These are phyloP conservation scores for Gnatocerus cornutus DNA, from an alignment of 2,888 invertebrate genomes.

Conservation along the genomic window DNA sequence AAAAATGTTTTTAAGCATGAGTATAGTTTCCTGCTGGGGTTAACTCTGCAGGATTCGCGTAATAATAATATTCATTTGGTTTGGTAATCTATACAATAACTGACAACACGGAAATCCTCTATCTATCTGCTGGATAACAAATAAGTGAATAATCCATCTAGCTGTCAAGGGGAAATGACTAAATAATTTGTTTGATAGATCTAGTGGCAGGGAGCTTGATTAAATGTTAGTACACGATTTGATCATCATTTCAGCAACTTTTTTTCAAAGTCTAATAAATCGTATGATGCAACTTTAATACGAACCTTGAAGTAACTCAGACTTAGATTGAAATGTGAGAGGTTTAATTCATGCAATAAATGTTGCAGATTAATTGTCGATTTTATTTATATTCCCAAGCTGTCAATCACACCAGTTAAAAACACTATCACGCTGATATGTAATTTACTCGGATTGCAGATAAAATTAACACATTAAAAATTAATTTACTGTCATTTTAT, in stretches of 20 bases:
- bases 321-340: too few species aligned
- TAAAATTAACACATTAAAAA: too few species aligned
- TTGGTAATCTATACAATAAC: constrained; percentile 21
- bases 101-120: constrained; percentile 30
- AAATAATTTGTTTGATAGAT: constrained; percentile 42
- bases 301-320: too few species aligned
- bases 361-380: too few species aligned
- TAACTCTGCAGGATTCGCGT: neutral
- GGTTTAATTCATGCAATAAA: too few species aligned
- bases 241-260: constrained; percentile 22
- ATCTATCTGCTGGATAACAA: constrained; percentile 34
- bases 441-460: too few species aligned
- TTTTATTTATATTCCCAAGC: too few species aligned
- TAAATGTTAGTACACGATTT: constrained; percentile 10
- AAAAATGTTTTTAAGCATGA: neutral
- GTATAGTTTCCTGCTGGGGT: neutral
- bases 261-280: neutral
- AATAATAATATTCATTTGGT: constrained; percentile 15
- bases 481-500: too few species aligned
- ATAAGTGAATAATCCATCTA: constrained; percentile 44
- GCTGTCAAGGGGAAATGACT: constrained; percentile 38
- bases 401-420: too few species aligned
- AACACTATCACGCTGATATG: too few species aligned
- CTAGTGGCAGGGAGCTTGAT: constrained; percentile 16
- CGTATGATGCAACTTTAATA: too few species aligned